phyloP scores from a whole-genome alignment of 92 coral and sea anemone genomes.

The Actinostola sp. region DNA sequence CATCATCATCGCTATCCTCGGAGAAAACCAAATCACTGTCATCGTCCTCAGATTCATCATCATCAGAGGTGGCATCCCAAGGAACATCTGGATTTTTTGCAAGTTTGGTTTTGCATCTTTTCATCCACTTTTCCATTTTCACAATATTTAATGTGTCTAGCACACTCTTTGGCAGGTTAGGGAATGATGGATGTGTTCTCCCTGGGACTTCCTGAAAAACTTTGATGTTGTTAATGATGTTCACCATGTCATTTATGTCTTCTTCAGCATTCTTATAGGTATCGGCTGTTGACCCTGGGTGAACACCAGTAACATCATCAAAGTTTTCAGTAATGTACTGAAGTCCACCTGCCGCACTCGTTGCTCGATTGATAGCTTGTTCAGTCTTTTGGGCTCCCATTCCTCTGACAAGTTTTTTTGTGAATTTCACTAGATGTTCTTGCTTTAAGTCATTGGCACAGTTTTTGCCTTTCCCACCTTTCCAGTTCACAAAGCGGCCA shows the following conservation, averaged over 20 bases:
- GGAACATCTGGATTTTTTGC: slow-evolving; percentile 37
- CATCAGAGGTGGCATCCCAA: slow-evolving; percentile 29
- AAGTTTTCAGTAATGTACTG: slow-evolving; percentile 37
- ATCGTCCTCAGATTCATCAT: slow-evolving; percentile 6
- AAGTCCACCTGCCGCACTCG: slow-evolving; percentile 48
- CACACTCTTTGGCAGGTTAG: slow-evolving; percentile 28
- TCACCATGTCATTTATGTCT: slow-evolving; percentile 38
- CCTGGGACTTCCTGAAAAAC: slow-evolving; percentile 43
- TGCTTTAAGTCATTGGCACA: slow-evolving; percentile 48
- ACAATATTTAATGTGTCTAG: slow-evolving; percentile 29
- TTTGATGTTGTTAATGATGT: slow-evolving; percentile 15
- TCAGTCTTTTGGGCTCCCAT: slow-evolving; percentile 51
- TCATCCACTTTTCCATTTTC: slow-evolving; percentile 44
- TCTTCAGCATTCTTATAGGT: slow-evolving; percentile 44
- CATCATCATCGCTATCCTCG: slow-evolving; percentile 11
- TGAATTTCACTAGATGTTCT: slow-evolving; percentile 46
- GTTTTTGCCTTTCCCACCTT: slow-evolving; percentile 41
- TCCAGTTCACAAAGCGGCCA: slow-evolving; percentile 60
- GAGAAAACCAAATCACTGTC: slow-evolving; percentile 8
- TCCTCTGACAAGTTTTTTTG: slow-evolving; percentile 30
- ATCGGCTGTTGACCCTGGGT: slow-evolving; percentile 40
- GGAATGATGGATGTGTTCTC: slow-evolving; percentile 39
- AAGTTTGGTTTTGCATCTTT: slow-evolving; percentile 28
- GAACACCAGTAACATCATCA: slow-evolving; percentile 36
- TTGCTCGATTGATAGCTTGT: slow-evolving; percentile 32